phyloP scores from a whole-genome alignment of 2,888 invertebrate species.

The Aspidapion aeneum region DNA sequence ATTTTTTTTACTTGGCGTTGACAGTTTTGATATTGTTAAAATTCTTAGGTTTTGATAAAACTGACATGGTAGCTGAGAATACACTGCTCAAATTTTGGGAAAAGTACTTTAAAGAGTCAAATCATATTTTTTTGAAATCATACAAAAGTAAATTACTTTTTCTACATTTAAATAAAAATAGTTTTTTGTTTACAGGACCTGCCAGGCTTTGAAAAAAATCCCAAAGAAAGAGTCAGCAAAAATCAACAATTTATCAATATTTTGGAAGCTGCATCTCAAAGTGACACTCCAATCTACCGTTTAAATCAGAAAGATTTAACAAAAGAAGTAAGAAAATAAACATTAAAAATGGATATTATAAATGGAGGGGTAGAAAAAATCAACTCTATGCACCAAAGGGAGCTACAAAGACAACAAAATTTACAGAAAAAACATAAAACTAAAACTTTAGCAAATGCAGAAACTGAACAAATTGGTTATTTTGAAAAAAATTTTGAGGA shows the following conservation, averaged over 20 bases:
- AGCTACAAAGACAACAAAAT: slow-evolving; percentile 62
- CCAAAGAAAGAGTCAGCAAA: slow-evolving; percentile 34
- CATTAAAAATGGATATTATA: slow-evolving; percentile 34
- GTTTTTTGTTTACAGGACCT: slow-evolving; percentile 45
- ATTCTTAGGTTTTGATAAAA: no score
- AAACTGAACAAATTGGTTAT: slow-evolving; percentile 65
- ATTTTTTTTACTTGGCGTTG: no score
- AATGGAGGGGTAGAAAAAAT: slow-evolving; percentile 46
- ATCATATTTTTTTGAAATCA: no score
- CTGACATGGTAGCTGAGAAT: no score
- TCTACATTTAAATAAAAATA: no score
- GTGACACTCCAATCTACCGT: slow-evolving; percentile 48
- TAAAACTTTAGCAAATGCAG: slow-evolving; percentile 58
- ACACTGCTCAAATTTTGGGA: no score
- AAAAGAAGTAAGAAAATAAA: slow-evolving; percentile 39
- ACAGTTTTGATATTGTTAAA: no score
- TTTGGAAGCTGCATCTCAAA: slow-evolving; percentile 51
- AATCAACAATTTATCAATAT: slow-evolving; percentile 44
- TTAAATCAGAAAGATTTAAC: slow-evolving; percentile 52
- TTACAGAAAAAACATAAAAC: slow-evolving; percentile 63
- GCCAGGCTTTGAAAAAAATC: slow-evolving; percentile 34
- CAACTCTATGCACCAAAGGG: slow-evolving; percentile 52
- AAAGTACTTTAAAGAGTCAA: no score
- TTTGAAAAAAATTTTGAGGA: slow-evolving; percentile 68
- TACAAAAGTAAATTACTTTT: no score